Evolutionary conservation across 2,113 vertebrate genomes (phyloP), one percentile per base, ranked within the genome.

Genomic region (Zapus hudsonius): DNA sequence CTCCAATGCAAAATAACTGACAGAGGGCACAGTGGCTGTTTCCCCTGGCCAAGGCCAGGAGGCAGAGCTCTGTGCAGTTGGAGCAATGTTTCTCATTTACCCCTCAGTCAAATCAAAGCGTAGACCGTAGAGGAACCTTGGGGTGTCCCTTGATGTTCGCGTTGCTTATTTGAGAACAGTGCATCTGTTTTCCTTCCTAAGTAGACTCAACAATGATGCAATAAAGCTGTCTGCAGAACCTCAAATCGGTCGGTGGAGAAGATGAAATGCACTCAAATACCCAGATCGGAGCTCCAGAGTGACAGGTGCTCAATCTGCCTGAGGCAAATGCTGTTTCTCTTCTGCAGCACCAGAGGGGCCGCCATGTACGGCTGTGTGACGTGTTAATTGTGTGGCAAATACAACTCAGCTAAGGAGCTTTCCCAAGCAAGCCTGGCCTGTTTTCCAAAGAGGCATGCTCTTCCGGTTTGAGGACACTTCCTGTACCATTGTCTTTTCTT

Each of bases 341-440:
- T 8, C 17, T 25, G 47, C 3, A 0, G 52, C 2, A 0, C 47
- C 42, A 33, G 29, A 1, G 1, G 17, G 5, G 0, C 16, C 29
- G 33, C 17, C 31, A 73, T 1, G 27, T 5, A 1, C 78, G 7
- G 0, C 8, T 38, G 38, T 0, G 15, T 63, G 15, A 11, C 13
- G 0, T 1, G 5, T 27, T 33, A 59, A 22, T n/a, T 3, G 40
- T 40, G 4, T 33, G 59, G 25, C 44, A 6, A 38, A 70, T 44
- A 38, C 23, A 38, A 22, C 44, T 69, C 64, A 38, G 82, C 23
- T 31, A 47, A 44, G 31, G 55, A 31, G 23, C 52, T 20, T 72
- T 47, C 57, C 38, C 9, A 33, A 25, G 17, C 74, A 74, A 64
- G 57, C 22, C 64, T 64, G 12, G 8, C n/a, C 0, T 15, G 33